Evolutionary conservation across 1,140 invertebrate species (phyloP), one percentile per base, ranked within the genome.

Genomic region (Frieseomelitta varia): DNA sequence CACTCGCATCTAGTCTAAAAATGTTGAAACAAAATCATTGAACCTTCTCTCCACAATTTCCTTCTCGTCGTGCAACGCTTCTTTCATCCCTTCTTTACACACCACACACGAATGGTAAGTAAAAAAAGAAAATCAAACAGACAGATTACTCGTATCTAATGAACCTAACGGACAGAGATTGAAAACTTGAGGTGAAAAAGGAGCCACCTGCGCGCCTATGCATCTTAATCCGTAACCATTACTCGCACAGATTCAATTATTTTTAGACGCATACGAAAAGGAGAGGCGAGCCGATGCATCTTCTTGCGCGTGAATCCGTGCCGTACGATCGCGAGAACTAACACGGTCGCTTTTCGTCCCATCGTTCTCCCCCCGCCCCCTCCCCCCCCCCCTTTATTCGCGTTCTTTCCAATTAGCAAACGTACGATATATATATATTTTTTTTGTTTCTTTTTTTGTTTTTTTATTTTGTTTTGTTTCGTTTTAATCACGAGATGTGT

Each of bases 391-490:
- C 39, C 12, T 69, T 56, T 21, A 21, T 51, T n/a, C 53, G 10
- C 39, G 34, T 78, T 63, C 65, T 71, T 79, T 51, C 47, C 75
- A 79, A 84, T 79, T 69, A 79, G 39, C 55, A n/a, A 19, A 47
- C 65, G 53, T 51, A 68, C 75, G 53, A 71, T 76, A 14, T 17
- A 55, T 55, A 39, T 39, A 39, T 39, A 39, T 39, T 6, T 6
- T n/a, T n/a, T n/a, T n/a, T n/a, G n/a, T n/a, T n/a, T n/a, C n/a
- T n/a, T n/a, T n/a, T 39, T 53, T 53, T 53, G 4, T 19, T 58
- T 21, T 58, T 17, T 24, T 21, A 0, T 58, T 19, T 12, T 34
- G 19, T 30, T 75, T 69, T 69, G 19, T 34, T 68, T 19, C 8
- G 56, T 81, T 81, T 51, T 47, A 53, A 53, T 63, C 56, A 47